Base-by-base conservation (phyloP, 1,140 invertebrate genomes). In the Marisa cornuarietis region DNA sequence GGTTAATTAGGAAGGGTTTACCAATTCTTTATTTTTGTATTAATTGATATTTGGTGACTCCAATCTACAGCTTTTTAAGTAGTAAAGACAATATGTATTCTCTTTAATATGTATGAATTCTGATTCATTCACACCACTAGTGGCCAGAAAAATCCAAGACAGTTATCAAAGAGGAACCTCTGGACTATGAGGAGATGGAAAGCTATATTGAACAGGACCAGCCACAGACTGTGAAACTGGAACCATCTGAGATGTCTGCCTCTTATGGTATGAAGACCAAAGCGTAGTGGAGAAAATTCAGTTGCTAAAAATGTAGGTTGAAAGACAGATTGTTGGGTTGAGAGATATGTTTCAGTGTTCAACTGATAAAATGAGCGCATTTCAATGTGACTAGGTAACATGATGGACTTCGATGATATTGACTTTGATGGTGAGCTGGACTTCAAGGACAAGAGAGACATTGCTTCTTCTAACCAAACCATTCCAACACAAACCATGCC, bases 341-440 rank as follows among this genome's bases (percentile, higher is more conserved):
- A 42, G 6, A 0, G 31, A 42, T 1, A 42, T 58, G 54, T 18
- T 69, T 18, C 14, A 18, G 68, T 20, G 68, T 24, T 49, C 13
- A 69, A 24, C 9, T 18, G 68, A 69, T 58, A 0, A 58, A 58
- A 58, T 18, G 16, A 58, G 54, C 0, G 9, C 16, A 58, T 58
- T 58, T 58, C 1, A 18, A 11, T 9, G 8, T 9, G 8, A 58
- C 54, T 58, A 18, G 76, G 49, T 16, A 24, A 22, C 10, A 26
- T 24, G 62, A 80, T 79, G 71, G 78, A 81, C 42, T 62, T 83
- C 31, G 76, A 76, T 51, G 79, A 72, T 22, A 80, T 80, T 63
- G 84, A 90, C 71, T 90, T 91, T 87, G 88, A 90, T 84, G 88
- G 65, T 62, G 61, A 65, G 6, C 52, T 75, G 0, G 58, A 42